phyloP scores from a whole-genome alignment of 1,140 invertebrate genomes.

The Littorina saxatilis region DNA sequence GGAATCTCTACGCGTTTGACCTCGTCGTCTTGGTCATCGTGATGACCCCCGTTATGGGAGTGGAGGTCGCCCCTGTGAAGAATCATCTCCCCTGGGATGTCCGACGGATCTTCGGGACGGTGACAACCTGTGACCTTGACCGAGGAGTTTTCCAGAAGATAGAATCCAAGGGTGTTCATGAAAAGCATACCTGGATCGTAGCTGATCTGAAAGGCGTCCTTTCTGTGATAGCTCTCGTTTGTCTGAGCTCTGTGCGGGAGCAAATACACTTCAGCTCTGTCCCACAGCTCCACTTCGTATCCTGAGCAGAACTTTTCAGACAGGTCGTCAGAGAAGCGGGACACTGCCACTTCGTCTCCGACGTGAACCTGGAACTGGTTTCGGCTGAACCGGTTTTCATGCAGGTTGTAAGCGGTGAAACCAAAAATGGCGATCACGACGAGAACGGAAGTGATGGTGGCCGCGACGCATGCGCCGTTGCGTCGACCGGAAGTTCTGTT shows the following conservation, averaged over 20 bases:
- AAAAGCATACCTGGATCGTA: not conserved
- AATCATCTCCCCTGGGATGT: not conserved
- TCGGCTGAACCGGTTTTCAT: not conserved
- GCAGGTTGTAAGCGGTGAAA: not conserved
- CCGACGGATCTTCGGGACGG: not conserved
- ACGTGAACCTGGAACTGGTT: not conserved
- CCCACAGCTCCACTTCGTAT: not conserved
- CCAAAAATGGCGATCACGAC: not conserved
- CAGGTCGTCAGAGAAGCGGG: not conserved
- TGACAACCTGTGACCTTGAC: not conserved
- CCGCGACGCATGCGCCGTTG: not conserved
- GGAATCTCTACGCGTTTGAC: not conserved
- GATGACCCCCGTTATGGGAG: not conserved
- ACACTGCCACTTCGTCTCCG: not conserved
- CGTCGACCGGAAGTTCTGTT: not conserved
- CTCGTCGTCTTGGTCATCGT: not conserved
- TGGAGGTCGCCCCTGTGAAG: not conserved
- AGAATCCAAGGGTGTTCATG: not conserved
- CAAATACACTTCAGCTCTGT: not conserved
- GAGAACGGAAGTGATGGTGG: not conserved
- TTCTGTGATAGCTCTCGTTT: not conserved
- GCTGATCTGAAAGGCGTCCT: not conserved
- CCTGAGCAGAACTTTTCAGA: not conserved
- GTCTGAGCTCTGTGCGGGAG: not conserved
- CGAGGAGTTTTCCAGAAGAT: not conserved